Base-by-base conservation (phyloP, 2,888 invertebrate species). In the Myopa tessellatipennis region DNA sequence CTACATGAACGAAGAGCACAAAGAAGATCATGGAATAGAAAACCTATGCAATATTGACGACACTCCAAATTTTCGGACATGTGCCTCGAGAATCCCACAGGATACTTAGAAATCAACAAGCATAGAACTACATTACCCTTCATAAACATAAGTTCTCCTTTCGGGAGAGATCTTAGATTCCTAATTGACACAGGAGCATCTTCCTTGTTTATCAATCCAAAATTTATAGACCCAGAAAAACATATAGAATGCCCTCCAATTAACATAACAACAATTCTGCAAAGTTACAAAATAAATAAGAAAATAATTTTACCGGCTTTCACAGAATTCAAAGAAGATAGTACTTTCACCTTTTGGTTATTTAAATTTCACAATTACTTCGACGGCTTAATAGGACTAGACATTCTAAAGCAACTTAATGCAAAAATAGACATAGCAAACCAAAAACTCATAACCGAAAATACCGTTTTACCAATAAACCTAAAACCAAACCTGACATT, bases 201-300 rank as follows among this genome's bases (percentile, higher is more conserved):
- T 14, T 50, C 63, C 7, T 77, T 67, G n/a, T 77, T 77, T 45
- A 71, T 77, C n/a, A 65, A 77, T n/a, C 65, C 76, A 14, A 38
- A 76, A 65, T 71, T 63, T 18, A n/a, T 77, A 34, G 16, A 76
- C 4, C n/a, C 4, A 61, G 34, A 14, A 45, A 36, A 45, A 34
- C 76, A 76, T 61, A 58, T n/a, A 26, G 18, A 10, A 7, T 60
- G 68, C 38, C 8, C 38, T 1, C 76, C 76, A 7, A 40, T 34
- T 16, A 12, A 10, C 6, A 73, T 73, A 12, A 60, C 38, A 2
- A 16, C 40, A 10, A 14, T 16, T 40, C 8, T 40, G n/a, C n/a
- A n/a, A n/a, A n/a, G n/a, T n/a, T n/a, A n/a, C n/a, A n/a, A n/a
- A n/a, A n/a, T n/a, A n/a, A n/a, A n/a, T 26, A 26, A 26, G 26